Percentiles rank a stretch among this genome's conserved stretches.
Conservation (phyloP, 2,797 vertebrate species). For the Alauda arvensis region DNA sequence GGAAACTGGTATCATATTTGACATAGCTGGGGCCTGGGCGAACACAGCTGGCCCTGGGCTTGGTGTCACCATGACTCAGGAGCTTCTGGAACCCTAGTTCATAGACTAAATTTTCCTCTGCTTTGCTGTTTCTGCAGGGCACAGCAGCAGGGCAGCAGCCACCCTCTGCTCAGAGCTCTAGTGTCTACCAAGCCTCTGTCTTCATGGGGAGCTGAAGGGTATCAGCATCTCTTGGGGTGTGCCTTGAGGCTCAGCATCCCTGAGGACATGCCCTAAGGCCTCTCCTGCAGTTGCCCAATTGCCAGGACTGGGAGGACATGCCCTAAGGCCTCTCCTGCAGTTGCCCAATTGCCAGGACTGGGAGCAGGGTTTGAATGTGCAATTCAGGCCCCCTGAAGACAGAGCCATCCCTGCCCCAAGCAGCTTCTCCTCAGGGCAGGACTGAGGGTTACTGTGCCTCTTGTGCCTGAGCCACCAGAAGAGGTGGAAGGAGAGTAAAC, state of each 20-base stretch:
- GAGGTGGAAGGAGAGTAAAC: neutral
- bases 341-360: neutral
- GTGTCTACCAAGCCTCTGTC: neutral
- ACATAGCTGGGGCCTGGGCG: accelerated
- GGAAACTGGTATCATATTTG: neutral
- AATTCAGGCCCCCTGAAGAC: neutral
- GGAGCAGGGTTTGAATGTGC: neutral
- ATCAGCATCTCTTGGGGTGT: neutral
- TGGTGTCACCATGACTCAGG: neutral
- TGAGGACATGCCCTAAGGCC: accelerated
- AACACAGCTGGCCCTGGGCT: neutral
- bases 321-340: neutral
- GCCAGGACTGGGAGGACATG: neutral
- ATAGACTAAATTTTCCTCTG: neutral
- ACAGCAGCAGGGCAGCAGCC: neutral
- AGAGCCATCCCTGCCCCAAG: neutral
- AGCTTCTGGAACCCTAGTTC: neutral
- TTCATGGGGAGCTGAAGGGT: neutral
- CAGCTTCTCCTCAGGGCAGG: neutral
- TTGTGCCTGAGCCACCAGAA: neutral
- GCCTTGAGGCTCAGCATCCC: neutral
- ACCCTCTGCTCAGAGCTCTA: neutral
- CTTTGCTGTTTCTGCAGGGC: neutral
- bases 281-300: neutral
- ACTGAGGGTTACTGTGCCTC: neutral